Evolutionary conservation across 35 echinoderm and acorn worm genomes (phyloP).

Genomic region (Ophioderma brevispina): DNA sequence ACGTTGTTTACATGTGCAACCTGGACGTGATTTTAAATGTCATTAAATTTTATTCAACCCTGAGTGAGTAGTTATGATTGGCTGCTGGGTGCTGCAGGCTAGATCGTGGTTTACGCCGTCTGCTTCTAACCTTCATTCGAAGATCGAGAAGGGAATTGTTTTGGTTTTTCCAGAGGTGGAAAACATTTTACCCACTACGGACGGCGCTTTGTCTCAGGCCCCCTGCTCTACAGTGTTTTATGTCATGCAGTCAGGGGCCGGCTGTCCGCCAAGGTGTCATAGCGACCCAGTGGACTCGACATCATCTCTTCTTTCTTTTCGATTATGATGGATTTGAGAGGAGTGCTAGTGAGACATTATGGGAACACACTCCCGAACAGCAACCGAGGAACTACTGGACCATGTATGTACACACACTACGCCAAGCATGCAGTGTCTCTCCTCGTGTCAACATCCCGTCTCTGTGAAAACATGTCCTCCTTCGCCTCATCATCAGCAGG

Average conservation of each 20-base stretch:
- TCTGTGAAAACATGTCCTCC: not conserved
- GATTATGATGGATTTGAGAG: constrained; percentile 33
- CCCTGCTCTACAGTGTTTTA: constrained; percentile 23
- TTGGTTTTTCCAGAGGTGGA: not conserved
- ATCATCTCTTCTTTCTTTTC: not conserved
- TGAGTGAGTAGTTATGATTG: constrained; percentile 78
- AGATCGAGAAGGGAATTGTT: constrained; percentile 33
- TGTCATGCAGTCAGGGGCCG: constrained; percentile 30
- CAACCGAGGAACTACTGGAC: not conserved
- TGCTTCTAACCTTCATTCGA: too few relatives aligned
- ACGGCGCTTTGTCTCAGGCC: not conserved
- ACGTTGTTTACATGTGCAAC: too few relatives aligned
- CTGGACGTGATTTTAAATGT: constrained; percentile 68
- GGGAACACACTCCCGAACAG: constrained; percentile 1
- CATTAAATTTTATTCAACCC: constrained; percentile 71
- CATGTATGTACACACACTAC: not conserved
- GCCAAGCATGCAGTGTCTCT: not conserved
- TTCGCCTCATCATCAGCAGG: not conserved
- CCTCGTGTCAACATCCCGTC: not conserved
- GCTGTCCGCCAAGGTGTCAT: constrained; percentile 9
- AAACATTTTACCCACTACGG: not conserved
- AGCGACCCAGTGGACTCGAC: not conserved
- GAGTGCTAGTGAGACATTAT: not conserved
- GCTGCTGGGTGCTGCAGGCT: constrained; percentile 1
- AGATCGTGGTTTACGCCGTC: too few relatives aligned